Conservation (phyloP, 2,797 vertebrate species). For the Notolabrus celidotus region DNA sequence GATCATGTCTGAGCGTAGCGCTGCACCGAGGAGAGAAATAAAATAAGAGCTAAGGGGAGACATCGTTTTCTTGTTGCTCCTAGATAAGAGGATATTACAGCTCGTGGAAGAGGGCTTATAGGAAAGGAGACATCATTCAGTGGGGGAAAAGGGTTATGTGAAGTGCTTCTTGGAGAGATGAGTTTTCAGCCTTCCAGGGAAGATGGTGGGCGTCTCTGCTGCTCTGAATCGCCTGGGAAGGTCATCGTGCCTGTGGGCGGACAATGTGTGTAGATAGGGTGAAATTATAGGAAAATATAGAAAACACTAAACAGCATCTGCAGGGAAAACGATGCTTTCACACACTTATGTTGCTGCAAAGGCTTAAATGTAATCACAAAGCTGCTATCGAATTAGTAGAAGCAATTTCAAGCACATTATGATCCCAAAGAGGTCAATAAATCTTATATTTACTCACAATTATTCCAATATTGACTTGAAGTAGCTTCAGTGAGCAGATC, state of each 20-base stretch:
- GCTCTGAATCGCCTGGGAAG: slow-evolving; percentile 36
- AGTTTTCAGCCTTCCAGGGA: slow-evolving; percentile 65
- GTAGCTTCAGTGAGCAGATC: background rate
- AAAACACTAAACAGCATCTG: slow-evolving; percentile 21
- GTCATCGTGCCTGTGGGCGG: slow-evolving; percentile 43
- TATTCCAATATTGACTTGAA: slow-evolving; percentile 1
- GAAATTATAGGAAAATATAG: slow-evolving; percentile 25
- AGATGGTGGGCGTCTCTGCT: slow-evolving; percentile 44
- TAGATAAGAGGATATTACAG: slow-evolving; percentile 70
- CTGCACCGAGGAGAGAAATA: slow-evolving; percentile 36
- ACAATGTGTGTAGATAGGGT: slow-evolving; percentile 17
- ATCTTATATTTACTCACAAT: background rate
- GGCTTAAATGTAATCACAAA: background rate
- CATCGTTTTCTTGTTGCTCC: slow-evolving; percentile 40
- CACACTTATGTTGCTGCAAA: background rate
- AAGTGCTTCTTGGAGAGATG: slow-evolving; percentile 63
- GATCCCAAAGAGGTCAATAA: slow-evolving; percentile 6
- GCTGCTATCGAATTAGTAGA: slow-evolving; percentile 17
- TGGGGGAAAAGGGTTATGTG: slow-evolving; percentile 34
- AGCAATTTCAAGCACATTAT: slow-evolving; percentile 25
- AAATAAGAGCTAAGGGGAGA: slow-evolving; percentile 48
- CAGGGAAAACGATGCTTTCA: slow-evolving; percentile 8
- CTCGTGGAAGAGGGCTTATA: slow-evolving; percentile 52
- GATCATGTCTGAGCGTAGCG: slow-evolving; percentile 29
- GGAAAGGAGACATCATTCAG: slow-evolving; percentile 59